Conservation (phyloP, 2,797 vertebrate species). For the Hapalemur alaotrensis region DNA sequence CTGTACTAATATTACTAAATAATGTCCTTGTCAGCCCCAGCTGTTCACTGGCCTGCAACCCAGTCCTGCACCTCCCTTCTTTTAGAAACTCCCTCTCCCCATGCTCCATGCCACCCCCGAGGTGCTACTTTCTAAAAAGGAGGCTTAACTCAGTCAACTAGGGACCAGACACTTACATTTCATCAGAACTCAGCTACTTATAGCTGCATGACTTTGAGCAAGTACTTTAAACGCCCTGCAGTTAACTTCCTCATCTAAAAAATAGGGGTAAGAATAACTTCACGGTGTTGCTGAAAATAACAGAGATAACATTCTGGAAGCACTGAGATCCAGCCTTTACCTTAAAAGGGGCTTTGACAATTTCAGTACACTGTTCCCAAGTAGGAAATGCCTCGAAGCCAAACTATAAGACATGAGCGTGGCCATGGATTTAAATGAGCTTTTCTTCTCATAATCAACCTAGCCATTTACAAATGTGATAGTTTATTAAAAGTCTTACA, state of each 20-base stretch:
- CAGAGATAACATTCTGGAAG: neutral
- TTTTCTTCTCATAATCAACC: neutral
- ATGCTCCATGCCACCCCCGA: neutral
- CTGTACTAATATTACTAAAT: neutral
- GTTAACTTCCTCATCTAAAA: neutral
- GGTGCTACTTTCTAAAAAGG: neutral
- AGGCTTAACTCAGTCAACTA: neutral
- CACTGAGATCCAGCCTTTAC: neutral
- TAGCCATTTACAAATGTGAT: neutral
- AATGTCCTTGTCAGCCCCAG: neutral
- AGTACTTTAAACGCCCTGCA: neutral
- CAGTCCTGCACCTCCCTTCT: neutral
- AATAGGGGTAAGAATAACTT: neutral
- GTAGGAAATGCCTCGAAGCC: neutral
- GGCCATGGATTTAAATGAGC: neutral
- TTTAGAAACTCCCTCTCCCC: neutral
- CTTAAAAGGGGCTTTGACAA: neutral
- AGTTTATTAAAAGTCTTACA: neutral
- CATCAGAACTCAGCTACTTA: neutral
- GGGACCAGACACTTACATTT: neutral
- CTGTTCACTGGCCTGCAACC: neutral
- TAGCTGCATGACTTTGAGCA: neutral
- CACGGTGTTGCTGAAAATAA: neutral
- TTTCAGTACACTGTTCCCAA: neutral
- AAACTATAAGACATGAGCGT: accelerated